Conservation (phyloP, 2,888 invertebrate genomes). For the Agriopis marginaria region DNA sequence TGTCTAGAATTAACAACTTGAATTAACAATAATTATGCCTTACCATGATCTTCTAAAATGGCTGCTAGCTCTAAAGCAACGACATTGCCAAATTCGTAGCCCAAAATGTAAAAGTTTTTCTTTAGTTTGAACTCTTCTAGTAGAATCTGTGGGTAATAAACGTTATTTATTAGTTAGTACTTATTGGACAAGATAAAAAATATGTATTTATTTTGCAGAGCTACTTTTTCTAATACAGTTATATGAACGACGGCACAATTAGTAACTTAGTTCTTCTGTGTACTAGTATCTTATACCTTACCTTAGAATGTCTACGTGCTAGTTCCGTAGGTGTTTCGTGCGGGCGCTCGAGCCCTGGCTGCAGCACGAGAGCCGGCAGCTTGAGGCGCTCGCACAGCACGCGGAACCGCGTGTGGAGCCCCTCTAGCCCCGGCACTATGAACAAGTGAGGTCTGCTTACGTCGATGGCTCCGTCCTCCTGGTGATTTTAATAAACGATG, state of each 20-base stretch:
- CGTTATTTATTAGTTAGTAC: neutral
- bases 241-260: neutral
- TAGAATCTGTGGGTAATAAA: conserved; percentile 50
- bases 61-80: conserved; percentile 62
- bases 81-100: conserved; percentile 60
- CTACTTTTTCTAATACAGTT: too few relatives aligned
- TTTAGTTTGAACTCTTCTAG: conserved; percentile 48
- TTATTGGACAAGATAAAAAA: too few relatives aligned
- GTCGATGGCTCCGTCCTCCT: conserved; percentile 63
- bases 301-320: conserved; percentile 56
- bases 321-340: conserved; percentile 38
- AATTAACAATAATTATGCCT: neutral
- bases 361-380: too few relatives aligned
- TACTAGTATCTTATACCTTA: conserved; percentile 18
- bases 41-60: conserved; percentile 62
- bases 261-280: neutral
- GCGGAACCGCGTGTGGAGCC: too few relatives aligned
- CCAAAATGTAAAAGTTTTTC: conserved; percentile 58
- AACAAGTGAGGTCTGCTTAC: conserved; percentile 44
- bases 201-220: too few relatives aligned
- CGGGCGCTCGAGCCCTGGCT: too few relatives aligned
- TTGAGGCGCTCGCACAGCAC: too few relatives aligned
- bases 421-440: too few relatives aligned
- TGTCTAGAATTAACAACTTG: neutral
- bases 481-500: conserved; percentile 23